Conservation (phyloP, 2,888 invertebrate genomes). For the Carterocephalus palaemon region DNA sequence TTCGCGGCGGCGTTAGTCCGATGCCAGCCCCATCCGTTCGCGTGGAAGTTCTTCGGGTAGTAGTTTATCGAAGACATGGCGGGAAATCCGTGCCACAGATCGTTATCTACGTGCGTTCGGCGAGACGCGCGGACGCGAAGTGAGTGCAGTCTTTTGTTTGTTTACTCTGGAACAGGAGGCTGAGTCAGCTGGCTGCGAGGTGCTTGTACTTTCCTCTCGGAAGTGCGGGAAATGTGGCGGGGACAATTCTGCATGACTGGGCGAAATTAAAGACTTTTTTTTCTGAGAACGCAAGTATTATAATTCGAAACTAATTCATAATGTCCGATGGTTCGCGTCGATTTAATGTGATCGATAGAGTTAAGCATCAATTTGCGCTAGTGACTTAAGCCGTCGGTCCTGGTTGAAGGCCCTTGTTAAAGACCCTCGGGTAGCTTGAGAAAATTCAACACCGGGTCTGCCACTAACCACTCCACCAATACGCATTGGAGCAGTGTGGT, state of each 20-base stretch:
- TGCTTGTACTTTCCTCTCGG: conserved; percentile 12
- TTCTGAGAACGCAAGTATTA: too few relatives aligned
- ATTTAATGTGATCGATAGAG: too few relatives aligned
- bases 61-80: conserved; percentile 47
- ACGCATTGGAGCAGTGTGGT: too few relatives aligned
- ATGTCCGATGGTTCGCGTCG: too few relatives aligned
- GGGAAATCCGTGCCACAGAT: too few relatives aligned
- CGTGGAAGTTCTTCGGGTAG: conserved; percentile 70
- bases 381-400: too few relatives aligned
- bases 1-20: conserved; percentile 49
- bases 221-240: conserved; percentile 1
- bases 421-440: too few relatives aligned
- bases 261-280: not conserved
- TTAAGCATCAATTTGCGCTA: too few relatives aligned
- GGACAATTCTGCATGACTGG: not conserved
- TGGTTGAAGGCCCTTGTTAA: too few relatives aligned
- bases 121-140: conserved; percentile 30
- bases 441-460: too few relatives aligned
- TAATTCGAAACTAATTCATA: too few relatives aligned
- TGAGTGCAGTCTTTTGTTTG: conserved; percentile 36
- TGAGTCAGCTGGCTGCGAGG: conserved; percentile 20
- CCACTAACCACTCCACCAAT: too few relatives aligned
- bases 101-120: conserved; percentile 33
- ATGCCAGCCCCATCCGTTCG: conserved; percentile 74
- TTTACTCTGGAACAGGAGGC: conserved; percentile 32